phyloP scores from a whole-genome alignment of 92 coral and sea anemone species.

The Blastomussa wellsi region DNA sequence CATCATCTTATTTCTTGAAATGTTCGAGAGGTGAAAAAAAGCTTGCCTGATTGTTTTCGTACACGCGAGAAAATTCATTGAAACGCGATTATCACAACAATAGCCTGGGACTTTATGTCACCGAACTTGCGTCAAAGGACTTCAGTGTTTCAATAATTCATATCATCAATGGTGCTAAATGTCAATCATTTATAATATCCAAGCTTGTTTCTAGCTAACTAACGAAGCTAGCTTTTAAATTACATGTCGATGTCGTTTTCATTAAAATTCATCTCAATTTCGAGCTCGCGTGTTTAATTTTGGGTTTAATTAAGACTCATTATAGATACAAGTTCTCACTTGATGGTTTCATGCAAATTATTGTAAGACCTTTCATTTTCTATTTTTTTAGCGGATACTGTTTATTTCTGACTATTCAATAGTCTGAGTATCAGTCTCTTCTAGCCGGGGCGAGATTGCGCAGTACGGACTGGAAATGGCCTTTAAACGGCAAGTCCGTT shows the following conservation, averaged over 20 bases:
- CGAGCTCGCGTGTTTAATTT: no score
- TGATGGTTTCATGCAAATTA: background rate
- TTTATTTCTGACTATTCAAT: no score
- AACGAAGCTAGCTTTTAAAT: no score
- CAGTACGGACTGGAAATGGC: no score
- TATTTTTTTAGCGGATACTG: background rate
- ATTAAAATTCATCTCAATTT: no score
- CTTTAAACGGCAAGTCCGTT: no score
- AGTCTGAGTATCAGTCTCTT: no score
- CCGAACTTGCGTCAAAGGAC: conserved; percentile 23
- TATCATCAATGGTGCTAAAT: background rate
- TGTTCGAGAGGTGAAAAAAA: background rate
- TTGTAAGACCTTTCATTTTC: background rate
- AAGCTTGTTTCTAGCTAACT: background rate
- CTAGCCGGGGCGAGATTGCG: no score
- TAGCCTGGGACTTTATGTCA: conserved; percentile 4
- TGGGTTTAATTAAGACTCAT: background rate
- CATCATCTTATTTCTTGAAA: background rate
- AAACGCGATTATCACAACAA: conserved; percentile 27
- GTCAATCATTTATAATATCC: conserved; percentile 1
- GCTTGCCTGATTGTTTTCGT: background rate
- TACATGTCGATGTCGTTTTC: no score
- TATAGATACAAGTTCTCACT: background rate
- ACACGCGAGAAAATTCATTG: conserved; percentile 12
- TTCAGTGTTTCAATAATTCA: conserved; percentile 20